phyloP scores from a whole-genome alignment of 2,113 vertebrate species.

The Tachysurus fulvidraco region DNA sequence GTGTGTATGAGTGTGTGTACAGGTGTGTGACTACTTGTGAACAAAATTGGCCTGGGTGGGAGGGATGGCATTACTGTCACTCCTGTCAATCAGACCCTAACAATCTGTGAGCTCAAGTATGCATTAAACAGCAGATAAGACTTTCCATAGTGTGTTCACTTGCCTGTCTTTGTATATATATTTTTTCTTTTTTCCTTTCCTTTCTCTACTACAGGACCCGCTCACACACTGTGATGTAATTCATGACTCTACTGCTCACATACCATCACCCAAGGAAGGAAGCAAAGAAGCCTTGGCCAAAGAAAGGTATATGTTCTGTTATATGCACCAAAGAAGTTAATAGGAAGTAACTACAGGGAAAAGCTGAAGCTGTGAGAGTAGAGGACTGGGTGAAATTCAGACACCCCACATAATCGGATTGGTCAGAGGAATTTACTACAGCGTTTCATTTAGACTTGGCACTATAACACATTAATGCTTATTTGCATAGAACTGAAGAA shows the following conservation, averaged over 20 bases:
- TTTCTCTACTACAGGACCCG: conserved; percentile 59
- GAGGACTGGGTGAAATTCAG: not conserved
- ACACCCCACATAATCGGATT: not conserved
- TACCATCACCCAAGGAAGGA: conserved; percentile 61
- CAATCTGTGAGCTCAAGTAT: not conserved
- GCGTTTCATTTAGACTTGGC: too few species aligned
- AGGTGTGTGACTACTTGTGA: not conserved
- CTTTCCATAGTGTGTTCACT: not conserved
- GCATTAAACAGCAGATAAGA: not conserved
- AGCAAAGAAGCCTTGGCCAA: conserved; percentile 72
- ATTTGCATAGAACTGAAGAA: too few species aligned
- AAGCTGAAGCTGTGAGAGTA: not conserved
- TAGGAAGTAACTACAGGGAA: not conserved
- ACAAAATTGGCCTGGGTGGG: not conserved
- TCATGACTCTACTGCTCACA: conserved; percentile 67
- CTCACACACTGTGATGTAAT: conserved; percentile 64
- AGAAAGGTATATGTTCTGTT: conserved; percentile 63
- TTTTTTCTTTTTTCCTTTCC: too few species aligned
- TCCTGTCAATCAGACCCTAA: not conserved
- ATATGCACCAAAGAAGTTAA: too few species aligned
- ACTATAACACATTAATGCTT: too few species aligned
- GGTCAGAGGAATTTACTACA: too few species aligned
- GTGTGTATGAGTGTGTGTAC: conserved; percentile 30
- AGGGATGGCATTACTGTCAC: not conserved
- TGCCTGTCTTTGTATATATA: too few species aligned